These are phyloP conservation scores for Amiota communis DNA, from an alignment of 2,888 invertebrate genomes.

Conservation along the genomic window DNA sequence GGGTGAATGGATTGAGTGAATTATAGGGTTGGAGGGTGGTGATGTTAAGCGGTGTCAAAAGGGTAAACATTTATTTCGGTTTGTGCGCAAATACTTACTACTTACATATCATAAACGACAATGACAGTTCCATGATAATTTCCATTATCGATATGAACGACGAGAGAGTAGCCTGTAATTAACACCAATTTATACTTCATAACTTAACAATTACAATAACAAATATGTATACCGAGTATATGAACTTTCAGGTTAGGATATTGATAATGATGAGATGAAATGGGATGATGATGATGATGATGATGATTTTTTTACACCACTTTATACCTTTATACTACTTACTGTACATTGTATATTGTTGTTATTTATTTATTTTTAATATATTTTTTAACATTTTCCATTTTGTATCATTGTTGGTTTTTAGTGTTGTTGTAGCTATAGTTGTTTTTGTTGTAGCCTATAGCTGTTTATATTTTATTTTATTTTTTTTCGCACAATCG, in stretches of 20 bases:
- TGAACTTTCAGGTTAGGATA: too few species aligned
- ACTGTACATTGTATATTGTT: too few species aligned
- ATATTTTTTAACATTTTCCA: conserved; percentile 7
- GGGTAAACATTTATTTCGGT: neutral
- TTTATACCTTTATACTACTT: too few species aligned
- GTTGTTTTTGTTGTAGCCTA: neutral
- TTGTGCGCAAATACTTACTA: conserved; percentile 17
- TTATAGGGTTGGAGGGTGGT: too few species aligned
- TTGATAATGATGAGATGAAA: too few species aligned
- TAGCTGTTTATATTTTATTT: conserved; percentile 19
- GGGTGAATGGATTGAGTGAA: too few species aligned
- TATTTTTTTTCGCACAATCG: conserved; percentile 27
- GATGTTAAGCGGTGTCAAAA: neutral
- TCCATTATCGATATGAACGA: conserved; percentile 22
- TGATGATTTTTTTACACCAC: too few species aligned
- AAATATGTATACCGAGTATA: too few species aligned
- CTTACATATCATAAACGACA: neutral
- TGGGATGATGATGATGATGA: too few species aligned
- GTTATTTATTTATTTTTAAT: conserved; percentile 8
- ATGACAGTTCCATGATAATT: neutral
- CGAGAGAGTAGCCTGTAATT: conserved; percentile 48
- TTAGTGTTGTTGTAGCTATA: neutral
- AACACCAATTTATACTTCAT: conserved; percentile 60
- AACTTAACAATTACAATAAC: conserved; percentile 55
- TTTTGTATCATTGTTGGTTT: conserved; percentile 24